Evolutionary conservation across 1,140 invertebrate genomes (phyloP), one percentile per base, ranked within the genome.

Genomic region (Tetranychus cinnabarinus): DNA sequence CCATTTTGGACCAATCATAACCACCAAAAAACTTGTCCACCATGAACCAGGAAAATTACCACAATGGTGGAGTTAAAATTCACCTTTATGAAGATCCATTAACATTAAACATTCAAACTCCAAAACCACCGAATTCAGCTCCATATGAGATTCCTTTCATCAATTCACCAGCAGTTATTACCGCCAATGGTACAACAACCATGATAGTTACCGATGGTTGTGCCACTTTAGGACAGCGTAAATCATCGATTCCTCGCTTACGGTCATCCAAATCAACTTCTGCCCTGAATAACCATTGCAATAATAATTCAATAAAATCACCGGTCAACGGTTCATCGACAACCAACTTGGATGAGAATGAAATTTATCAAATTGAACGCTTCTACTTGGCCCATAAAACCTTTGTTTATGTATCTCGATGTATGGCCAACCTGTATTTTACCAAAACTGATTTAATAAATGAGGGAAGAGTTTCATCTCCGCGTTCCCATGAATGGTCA

Each of bases 361-460:
- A 88, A 67, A 73, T 83, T 10, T 73, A 78, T 31, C 82, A 86
- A 71, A 78, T 87, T 60, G 85, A 88, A 70, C 80, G 81, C 50
- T 86, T 86, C 68, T 86, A 85, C 67, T 76, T 78, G 37, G 84
- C 84, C 48, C 77, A 86, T 59, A 84, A 84, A 68, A 84, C 84
- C 0, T 80, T 82, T 68, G 81, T 88, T 34, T 83, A 76, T 69
- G 85, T 88, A 0, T 84, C 84, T 66, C 77, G 79, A 39, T 85
- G 84, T 15, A 70, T 88, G 67, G 84, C 84, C 23, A 88, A 87
- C 72, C 70, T 89, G 46, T 88, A 78, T 66, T 78, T 80, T 61
- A 78, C 80, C 52, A 63, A 62, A 54, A 77, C 73, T 39, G 73
- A 67, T 8, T 72, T 76, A 39, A 72, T 74, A 48, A 76, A 80